Conservation (phyloP, 2,113 vertebrate species). For the Manacus vitellinus region DNA sequence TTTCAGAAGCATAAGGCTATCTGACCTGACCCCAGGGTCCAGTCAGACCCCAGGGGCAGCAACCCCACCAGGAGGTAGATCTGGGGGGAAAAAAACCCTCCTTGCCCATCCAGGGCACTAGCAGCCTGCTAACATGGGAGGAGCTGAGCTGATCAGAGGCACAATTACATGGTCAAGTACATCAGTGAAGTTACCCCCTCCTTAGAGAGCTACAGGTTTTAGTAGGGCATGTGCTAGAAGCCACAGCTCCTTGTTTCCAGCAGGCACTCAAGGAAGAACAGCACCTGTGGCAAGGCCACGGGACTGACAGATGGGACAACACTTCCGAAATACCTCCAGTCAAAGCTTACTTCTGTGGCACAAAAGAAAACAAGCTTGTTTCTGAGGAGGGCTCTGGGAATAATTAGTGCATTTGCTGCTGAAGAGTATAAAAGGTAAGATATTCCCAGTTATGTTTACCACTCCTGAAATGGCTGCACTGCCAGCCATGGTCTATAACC, state of each 20-base stretch:
- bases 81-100: not conserved
- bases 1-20: not conserved
- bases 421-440: not conserved
- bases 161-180: not conserved
- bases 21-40: not conserved
- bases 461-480: not conserved
- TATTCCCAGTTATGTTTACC: not conserved
- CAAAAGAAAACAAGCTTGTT: not conserved
- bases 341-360: not conserved
- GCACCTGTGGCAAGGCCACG: not conserved
- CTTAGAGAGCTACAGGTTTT: not conserved
- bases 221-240: not conserved
- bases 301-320: not conserved
- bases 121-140: not conserved
- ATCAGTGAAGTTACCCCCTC: accelerated
- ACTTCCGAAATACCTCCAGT: accelerated
- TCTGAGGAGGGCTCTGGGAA: not conserved
- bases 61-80: not conserved
- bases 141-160: not conserved
- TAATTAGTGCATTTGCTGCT: not conserved
- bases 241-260: not conserved
- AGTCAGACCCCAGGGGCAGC: not conserved
- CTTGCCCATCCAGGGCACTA: not conserved
- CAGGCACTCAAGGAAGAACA: not conserved
- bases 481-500: not conserved